Evolutionary conservation across 2,113 vertebrate species (phyloP).

Genomic region (Ploceus nigricollis): DNA sequence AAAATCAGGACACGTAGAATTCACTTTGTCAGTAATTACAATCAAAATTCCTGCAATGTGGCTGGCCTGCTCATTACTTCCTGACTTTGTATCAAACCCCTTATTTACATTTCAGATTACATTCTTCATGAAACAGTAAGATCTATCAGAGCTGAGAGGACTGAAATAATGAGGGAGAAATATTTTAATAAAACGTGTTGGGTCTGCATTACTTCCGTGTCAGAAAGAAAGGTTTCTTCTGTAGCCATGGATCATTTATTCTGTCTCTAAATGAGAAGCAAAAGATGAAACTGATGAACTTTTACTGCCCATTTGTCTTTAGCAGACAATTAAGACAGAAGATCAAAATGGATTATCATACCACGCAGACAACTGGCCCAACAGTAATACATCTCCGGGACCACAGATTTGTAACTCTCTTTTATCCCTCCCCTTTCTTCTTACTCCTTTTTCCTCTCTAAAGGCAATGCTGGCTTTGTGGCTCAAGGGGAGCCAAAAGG

Average conservation of each 20-base stretch:
- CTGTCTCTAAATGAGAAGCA: conserved; percentile 79
- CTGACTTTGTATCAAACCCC: conserved; percentile 85
- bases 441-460: conserved; percentile 84
- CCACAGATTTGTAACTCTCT: conserved; percentile 84
- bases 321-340: conserved; percentile 90
- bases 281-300: conserved; percentile 85
- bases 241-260: conserved; percentile 78
- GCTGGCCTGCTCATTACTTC: conserved; percentile 85
- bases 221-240: conserved; percentile 82
- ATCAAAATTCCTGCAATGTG: conserved; percentile 74
- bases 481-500: conserved; percentile 92
- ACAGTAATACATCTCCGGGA: conserved; percentile 86
- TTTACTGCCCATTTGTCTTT: conserved; percentile 84
- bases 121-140: conserved; percentile 85
- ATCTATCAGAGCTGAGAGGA: conserved; percentile 84
- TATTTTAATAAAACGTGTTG: conserved; percentile 82
- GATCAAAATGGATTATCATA: conserved; percentile 91
- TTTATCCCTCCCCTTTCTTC: conserved; percentile 87
- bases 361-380: conserved; percentile 87
- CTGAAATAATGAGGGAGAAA: conserved; percentile 90
- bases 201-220: conserved; percentile 77
- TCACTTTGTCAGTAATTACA: conserved; percentile 89
- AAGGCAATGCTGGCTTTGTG: conserved; percentile 86
- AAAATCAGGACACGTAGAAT: conserved; percentile 67
- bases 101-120: conserved; percentile 98